These are phyloP conservation scores for Papilio aristodemus DNA, from an alignment of 1,140 invertebrate species.

Conservation along the genomic window DNA sequence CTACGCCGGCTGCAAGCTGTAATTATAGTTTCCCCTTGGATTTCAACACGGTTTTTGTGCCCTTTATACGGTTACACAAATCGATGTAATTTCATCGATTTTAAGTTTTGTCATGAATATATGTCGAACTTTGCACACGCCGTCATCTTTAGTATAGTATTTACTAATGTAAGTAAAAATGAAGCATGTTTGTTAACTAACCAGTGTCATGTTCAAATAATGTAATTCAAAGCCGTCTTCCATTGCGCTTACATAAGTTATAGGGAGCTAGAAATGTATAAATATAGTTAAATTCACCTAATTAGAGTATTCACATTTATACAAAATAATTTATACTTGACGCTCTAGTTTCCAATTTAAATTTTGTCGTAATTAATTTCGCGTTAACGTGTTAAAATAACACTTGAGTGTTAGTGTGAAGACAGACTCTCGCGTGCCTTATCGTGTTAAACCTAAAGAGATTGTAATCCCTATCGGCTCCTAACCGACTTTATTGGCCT, in stretches of 20 bases:
- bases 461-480: background rate
- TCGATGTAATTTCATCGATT: background rate
- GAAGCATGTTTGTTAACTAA: background rate
- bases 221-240: background rate
- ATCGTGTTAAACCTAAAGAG: background rate
- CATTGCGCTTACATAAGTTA: background rate
- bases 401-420: background rate
- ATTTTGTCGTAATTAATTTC: background rate
- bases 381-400: background rate
- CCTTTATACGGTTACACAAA: background rate
- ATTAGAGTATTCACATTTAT: background rate
- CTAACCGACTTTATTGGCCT: background rate
- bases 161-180: background rate
- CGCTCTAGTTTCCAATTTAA: background rate
- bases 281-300: background rate
- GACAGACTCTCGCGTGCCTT: background rate
- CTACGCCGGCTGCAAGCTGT: slow-evolving; percentile 81
- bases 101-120: background rate
- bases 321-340: background rate
- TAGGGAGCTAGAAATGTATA: background rate
- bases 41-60: slow-evolving; percentile 7
- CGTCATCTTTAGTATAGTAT: background rate
- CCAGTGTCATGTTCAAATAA: background rate
- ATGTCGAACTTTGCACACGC: slow-evolving; percentile 1
- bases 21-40: slow-evolving; percentile 22